A percentile compares a stretch with the other conserved stretches of the same genome.
These are phyloP conservation scores for Samia ricini DNA, from an alignment of 1,140 invertebrate genomes.

Conservation along the genomic window DNA sequence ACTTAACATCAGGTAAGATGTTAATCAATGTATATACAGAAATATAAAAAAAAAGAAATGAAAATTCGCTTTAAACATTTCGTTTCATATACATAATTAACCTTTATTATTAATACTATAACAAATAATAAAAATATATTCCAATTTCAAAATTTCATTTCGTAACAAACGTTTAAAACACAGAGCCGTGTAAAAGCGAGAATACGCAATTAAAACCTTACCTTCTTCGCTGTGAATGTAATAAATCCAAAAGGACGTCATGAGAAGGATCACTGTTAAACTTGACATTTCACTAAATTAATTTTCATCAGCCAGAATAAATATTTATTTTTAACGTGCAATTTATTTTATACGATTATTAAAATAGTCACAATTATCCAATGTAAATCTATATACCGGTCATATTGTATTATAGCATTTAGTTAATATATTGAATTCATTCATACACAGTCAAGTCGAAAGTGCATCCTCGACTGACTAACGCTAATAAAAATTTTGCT, in stretches of 20 bases:
- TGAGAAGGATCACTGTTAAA: constrained; percentile 16
- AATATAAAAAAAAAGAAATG: neutral
- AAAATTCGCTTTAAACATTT: neutral
- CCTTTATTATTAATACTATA: too few species aligned
- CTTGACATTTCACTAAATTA: constrained; percentile 22
- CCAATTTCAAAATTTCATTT: neutral
- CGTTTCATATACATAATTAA: neutral
- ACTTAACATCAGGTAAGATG: too few species aligned
- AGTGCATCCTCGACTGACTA: too few species aligned
- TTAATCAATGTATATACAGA: too few species aligned
- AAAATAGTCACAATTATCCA: too few species aligned
- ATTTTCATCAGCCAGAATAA: neutral
- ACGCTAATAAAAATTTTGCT: neutral
- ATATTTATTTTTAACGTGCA: neutral
- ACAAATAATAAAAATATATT: neutral
- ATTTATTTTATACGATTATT: too few species aligned
- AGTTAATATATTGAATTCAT: too few species aligned
- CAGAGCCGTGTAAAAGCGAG: neutral
- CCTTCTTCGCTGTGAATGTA: constrained; percentile 31
- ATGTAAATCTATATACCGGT: too few species aligned
- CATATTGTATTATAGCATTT: too few species aligned
- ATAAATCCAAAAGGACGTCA: constrained; percentile 28
- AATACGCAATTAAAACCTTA: constrained; percentile 13
- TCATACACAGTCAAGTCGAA: too few species aligned
- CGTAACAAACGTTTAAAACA: neutral